These are phyloP conservation scores for Volucella zonaria DNA, from an alignment of 2,888 invertebrate genomes.

Conservation along the genomic window DNA sequence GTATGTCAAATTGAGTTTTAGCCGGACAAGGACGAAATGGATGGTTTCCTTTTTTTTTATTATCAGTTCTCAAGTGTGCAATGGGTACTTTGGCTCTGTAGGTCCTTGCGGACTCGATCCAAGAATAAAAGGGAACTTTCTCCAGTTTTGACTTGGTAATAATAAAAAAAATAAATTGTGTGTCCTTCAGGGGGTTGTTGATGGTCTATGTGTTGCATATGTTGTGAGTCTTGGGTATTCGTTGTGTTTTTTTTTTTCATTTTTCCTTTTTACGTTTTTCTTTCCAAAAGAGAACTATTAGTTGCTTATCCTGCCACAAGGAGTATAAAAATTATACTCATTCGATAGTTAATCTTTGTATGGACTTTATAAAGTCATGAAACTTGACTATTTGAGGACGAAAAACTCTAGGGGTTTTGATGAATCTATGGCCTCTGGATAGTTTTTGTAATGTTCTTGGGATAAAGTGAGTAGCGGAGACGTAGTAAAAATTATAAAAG, in stretches of 20 bases:
- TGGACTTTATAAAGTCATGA: conserved; percentile 31
- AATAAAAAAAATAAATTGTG: neutral
- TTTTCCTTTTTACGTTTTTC: neutral
- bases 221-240: neutral
- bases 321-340: conserved; percentile 24
- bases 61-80: conserved; percentile 24
- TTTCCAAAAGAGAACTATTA: neutral
- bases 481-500: too few species aligned
- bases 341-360: conserved; percentile 22
- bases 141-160: neutral
- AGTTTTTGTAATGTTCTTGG: too few species aligned
- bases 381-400: conserved; percentile 7
- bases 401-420: neutral
- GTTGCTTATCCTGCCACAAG: conserved; percentile 4
- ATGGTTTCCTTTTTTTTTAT: conserved; percentile 13
- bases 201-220: conserved; percentile 2
- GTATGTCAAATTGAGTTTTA: conserved; percentile 36
- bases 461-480: too few species aligned
- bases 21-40: conserved; percentile 11
- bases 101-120: neutral
- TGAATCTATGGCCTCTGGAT: too few species aligned
- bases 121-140: neutral
- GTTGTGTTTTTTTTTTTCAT: neutral
- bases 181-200: neutral
- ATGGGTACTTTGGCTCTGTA: neutral